Percentiles rank a stretch among this genome's conserved stretches.
Evolutionary conservation across 2,113 vertebrate species (phyloP).

Genomic region (Pseudois nayaur): DNA sequence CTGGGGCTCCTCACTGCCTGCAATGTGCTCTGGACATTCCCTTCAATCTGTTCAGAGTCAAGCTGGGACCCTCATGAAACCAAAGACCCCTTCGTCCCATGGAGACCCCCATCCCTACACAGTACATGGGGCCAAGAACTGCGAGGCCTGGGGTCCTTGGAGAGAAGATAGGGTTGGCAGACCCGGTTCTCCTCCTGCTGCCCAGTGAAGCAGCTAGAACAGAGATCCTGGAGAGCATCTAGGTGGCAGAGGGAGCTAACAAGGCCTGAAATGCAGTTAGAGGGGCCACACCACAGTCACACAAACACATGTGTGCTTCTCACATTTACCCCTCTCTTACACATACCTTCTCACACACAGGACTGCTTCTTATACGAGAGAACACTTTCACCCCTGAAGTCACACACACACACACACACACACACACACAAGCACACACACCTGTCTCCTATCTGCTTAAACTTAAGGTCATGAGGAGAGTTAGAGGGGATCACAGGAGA

Average conservation of each 20-base stretch:
- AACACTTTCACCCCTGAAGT: not conserved
- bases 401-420: not conserved
- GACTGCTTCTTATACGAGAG: not conserved
- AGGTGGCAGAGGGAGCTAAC: not conserved
- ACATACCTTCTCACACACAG: not conserved
- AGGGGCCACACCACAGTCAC: not conserved
- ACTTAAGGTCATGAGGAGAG: not conserved
- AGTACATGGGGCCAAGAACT: not conserved
- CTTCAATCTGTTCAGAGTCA: not conserved
- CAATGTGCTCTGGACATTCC: not conserved
- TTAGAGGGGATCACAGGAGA: not conserved
- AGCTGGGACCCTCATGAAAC: not conserved
- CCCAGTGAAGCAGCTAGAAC: not conserved
- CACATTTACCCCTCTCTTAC: not conserved
- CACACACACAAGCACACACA: not conserved
- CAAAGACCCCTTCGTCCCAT: not conserved
- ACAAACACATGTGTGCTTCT: fast-evolving
- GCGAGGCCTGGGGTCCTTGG: not conserved
- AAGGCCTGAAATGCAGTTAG: not conserved
- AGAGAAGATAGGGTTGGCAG: not conserved
- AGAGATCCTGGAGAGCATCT: not conserved
- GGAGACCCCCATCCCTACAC: not conserved
- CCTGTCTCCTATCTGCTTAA: not conserved
- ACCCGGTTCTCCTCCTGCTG: not conserved
- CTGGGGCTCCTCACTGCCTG: not conserved